Percentiles rank a stretch among this genome's conserved stretches.
Conservation (phyloP, 2,888 invertebrate species). For the Dryobotodes eremita region DNA sequence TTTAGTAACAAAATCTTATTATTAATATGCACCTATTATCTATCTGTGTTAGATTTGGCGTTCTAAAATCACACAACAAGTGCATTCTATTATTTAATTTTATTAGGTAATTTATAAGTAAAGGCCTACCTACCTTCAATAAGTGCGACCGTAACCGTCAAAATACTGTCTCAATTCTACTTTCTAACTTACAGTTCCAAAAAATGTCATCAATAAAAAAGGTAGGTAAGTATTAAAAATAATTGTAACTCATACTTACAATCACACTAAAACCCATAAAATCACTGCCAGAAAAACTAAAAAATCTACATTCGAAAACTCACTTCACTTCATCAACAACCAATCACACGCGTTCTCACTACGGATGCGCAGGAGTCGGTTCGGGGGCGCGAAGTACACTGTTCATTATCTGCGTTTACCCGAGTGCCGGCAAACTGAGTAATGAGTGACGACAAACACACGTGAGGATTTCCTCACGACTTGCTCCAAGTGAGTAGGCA, state of each 20-base stretch:
- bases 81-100: fast-evolving
- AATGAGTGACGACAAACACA: constrained; percentile 59
- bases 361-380: constrained; percentile 66
- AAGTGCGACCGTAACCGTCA: not conserved
- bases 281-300: constrained; percentile 9
- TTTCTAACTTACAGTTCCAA: not conserved
- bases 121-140: constrained; percentile 1
- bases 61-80: not conserved
- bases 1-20: constrained; percentile 3
- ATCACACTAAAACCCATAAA: constrained; percentile 13
- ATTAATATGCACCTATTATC: not conserved
- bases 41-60: not conserved
- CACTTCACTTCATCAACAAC: constrained; percentile 37
- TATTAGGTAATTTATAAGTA: not conserved
- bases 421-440: constrained; percentile 59
- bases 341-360: constrained; percentile 52
- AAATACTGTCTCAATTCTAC: not conserved
- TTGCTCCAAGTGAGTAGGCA: constrained; percentile 26
- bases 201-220: not conserved
- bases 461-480: constrained; percentile 61
- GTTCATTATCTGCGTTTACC: constrained; percentile 74
- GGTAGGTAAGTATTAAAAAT: not conserved
- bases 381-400: constrained; percentile 69
- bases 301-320: constrained; percentile 16
- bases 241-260: constrained; percentile 35